Evolutionary conservation across 2,113 vertebrate genomes (phyloP), one percentile per base, ranked within the genome.

Genomic region (Boleophthalmus pectinirostris): DNA sequence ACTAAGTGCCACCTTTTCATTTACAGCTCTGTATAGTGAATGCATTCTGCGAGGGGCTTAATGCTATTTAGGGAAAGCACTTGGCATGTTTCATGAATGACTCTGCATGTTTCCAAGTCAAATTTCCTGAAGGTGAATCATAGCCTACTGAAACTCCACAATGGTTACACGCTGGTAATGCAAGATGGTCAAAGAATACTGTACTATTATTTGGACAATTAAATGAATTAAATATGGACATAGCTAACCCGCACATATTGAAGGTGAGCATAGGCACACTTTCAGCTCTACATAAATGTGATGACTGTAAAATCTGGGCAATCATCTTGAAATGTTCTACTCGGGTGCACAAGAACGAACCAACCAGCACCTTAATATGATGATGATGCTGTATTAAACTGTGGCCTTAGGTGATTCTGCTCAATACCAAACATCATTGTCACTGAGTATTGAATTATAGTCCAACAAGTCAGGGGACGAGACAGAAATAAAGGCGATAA

Each of bases 251-350:
- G n/a, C n/a, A n/a, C 29, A 29, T 29, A 29, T 29, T 29, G 29
- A 29, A 4, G 4, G 2, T 29, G 29, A 29, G 29, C 29, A 29
- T 29, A 4, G 29, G 29, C 4, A 4, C 29, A 29, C 29, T 29
- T 29, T 4, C 29, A 29, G 29, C 29, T 29, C 29, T n/a, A n/a
- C 29, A 29, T 29, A 29, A 29, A 29, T 38, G 12, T 35, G 51
- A 70, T 57, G 8, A 49, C 33, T 51, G 21, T 33, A 49, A 18
- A 68, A 68, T 75, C 25, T 43, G 7, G 46, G 15, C 43, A 66
- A 58, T 70, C 29, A 54, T 33, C 54, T 33, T 61, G 25, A 66
- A 10, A 9, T 1, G 3, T 11, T 45, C 2, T 63, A 33, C 60
- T 18, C 15, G 18, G 20, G 24, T 5, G 61, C 25, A 58, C 11